Conservation (phyloP, 2,797 vertebrate species). For the Gorsachius magnificus region DNA sequence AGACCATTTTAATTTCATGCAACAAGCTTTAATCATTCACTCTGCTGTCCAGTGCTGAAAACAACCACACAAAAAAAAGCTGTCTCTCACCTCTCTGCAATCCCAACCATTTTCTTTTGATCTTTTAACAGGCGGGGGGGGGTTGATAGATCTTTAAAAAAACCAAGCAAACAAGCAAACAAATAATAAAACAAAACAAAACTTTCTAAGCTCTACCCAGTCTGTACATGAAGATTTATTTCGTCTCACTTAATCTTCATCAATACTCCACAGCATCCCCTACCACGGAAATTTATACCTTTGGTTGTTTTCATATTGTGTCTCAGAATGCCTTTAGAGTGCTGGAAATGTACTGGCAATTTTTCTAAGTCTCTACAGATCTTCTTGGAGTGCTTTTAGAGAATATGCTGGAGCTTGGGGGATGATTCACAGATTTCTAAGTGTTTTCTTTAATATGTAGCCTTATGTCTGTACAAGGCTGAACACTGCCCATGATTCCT, state of each 20-base stretch:
- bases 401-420: not conserved
- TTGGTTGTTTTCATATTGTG: not conserved
- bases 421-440: not conserved
- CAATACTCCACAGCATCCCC: not conserved
- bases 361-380: not conserved
- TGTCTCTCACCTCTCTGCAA: not conserved
- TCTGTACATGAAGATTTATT: not conserved
- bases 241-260: not conserved
- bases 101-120: not conserved
- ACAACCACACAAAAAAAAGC: not conserved
- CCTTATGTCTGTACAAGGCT: not conserved
- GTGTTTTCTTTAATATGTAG: not conserved
- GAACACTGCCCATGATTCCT: not conserved
- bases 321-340: not conserved
- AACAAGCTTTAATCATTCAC: not conserved
- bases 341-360: not conserved
- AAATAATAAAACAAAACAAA: too few species aligned
- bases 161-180: not conserved
- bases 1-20: not conserved
- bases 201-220: not conserved
- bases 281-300: not conserved
- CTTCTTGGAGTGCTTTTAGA: slow-evolving; percentile 1
- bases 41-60: slow-evolving; percentile 56
- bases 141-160: not conserved
- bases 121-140: not conserved